Evolutionary conservation across 2,113 vertebrate genomes (phyloP).

Genomic region (Dicerorhinus sumatrensis): DNA sequence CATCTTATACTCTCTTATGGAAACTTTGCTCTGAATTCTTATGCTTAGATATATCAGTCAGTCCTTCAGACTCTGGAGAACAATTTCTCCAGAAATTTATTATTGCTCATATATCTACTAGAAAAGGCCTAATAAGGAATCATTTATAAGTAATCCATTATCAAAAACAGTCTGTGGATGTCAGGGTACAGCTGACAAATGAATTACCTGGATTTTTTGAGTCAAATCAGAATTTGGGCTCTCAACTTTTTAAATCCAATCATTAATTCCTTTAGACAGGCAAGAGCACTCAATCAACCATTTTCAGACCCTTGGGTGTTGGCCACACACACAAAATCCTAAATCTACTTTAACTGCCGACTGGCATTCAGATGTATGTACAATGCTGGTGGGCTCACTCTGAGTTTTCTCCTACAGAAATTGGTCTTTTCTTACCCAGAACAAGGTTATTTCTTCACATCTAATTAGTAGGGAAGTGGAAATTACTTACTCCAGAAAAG

Average conservation of each 20-base stretch:
- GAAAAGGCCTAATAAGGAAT: not conserved
- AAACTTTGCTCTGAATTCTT: not conserved
- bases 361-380: not conserved
- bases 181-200: not conserved
- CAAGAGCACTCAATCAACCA: not conserved
- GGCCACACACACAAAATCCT: not conserved
- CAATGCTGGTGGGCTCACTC: not conserved
- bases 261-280: not conserved
- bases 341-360: not conserved
- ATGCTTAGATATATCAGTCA: not conserved
- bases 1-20: not conserved
- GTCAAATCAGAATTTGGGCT: not conserved
- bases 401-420: not conserved
- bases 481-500: not conserved
- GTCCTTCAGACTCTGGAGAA: not conserved
- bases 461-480: not conserved
- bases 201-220: not conserved
- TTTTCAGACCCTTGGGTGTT: not conserved
- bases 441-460: slow-evolving; percentile 11
- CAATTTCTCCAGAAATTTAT: not conserved
- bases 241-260: not conserved
- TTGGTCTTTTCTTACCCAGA: not conserved
- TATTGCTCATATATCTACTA: not conserved
- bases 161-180: not conserved
- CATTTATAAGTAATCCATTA: not conserved